Evolutionary conservation across 2,888 invertebrate species (phyloP), one percentile per base, ranked within the genome.

Genomic region (Pseudococcus viburni): DNA sequence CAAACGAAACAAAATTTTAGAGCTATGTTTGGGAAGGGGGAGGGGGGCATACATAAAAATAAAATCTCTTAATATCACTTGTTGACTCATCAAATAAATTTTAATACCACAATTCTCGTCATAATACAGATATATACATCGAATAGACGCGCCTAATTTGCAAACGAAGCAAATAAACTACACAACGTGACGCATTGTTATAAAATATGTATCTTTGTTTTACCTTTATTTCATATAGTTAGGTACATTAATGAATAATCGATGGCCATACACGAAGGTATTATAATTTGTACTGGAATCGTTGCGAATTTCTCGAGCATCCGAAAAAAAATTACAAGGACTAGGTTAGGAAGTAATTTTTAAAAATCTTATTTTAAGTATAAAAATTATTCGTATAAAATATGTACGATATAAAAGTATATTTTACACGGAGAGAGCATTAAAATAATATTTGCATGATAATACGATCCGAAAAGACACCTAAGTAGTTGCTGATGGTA

Each of bases 1-100:
- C 0, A 73, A 33, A 33, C 2, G 5, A 33, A 15, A 73, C 39
- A 39, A 5, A 73, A 17, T 39, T 68, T 68, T 39, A 73, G 73
- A 73, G 33, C 33, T 73, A 19, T 73, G 15, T 73, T 73, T 19
- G 22, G 73, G 33, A 5, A 42, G 42, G 42, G 42, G 42, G 42
- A 42, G 8, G 3, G 8, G 42, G 42, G 42, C 42, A 9, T 42
- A 73, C 17, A 73, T 73, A 73, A 73, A 73, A 73, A 73, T 33
- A 33, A 73, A 73, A 73, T 73, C 73, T 73, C 33, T 73, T 73
- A 73, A 73, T 73, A 73, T 73, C 73, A 73, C 73, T 73, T 26
- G 73, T 73, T 73, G 73, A 73, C 33, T 73, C 73, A 73, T 73
- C 73, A 33, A 73, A 73, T 73, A 33, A 73, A 73, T 73, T 39